A percentile compares a stretch with the other conserved stretches of the same genome.
Evolutionary conservation across 2,888 invertebrate genomes (phyloP).

Genomic region (Meganola albula): DNA sequence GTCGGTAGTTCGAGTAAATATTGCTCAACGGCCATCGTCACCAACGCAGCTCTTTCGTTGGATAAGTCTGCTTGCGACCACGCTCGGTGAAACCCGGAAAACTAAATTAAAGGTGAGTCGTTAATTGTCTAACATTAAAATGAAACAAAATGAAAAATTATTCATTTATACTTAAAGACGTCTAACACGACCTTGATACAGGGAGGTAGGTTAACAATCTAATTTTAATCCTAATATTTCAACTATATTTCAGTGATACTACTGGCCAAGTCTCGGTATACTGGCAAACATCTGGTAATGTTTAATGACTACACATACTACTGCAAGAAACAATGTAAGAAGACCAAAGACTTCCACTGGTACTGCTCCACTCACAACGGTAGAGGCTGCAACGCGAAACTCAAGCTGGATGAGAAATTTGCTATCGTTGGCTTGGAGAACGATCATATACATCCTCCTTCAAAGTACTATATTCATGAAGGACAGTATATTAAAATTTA

Average conservation of each 20-base stretch:
- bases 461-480: conserved; percentile 50
- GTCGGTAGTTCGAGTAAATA: too few species aligned
- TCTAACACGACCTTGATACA: too few species aligned
- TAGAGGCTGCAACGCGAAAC: conserved; percentile 58
- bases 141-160: too few species aligned
- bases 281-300: conserved; percentile 56
- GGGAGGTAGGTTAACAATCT: too few species aligned
- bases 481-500: conserved; percentile 52
- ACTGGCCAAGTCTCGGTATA: conserved; percentile 56
- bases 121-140: too few species aligned
- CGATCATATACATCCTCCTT: conserved; percentile 53
- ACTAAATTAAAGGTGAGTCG: too few species aligned
- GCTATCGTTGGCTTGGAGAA: conserved; percentile 43
- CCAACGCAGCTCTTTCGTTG: too few species aligned
- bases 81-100: too few species aligned
- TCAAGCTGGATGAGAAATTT: conserved; percentile 51
- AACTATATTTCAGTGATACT: conserved; percentile 44
- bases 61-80: too few species aligned
- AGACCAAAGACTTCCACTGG: conserved; percentile 53
- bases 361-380: conserved; percentile 65
- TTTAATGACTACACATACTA: conserved; percentile 61
- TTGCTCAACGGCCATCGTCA: too few species aligned
- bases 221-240: conserved; percentile 6
- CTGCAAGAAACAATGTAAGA: conserved; percentile 58
- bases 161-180: too few species aligned